Evolutionary conservation across 2,888 invertebrate species (phyloP), one percentile per base, ranked within the genome.

Genomic region (Mythimna ferrago): DNA sequence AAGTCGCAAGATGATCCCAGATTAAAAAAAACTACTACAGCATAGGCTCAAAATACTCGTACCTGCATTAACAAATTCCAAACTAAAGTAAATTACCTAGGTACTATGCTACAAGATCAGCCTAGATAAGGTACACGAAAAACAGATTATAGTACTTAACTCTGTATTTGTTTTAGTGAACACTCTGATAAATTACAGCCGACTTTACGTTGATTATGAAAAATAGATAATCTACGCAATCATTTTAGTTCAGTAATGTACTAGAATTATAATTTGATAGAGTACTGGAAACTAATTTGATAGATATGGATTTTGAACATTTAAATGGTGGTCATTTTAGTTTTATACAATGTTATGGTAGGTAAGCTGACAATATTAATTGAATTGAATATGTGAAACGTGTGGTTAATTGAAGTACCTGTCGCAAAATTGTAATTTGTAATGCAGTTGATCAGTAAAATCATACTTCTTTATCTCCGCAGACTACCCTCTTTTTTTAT

Each of bases 161-260:
- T 51, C 61, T 11, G 41, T 72, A 62, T 78, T 81, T 82, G 75
- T 79, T 81, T 82, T 78, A 78, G 62, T 71, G 82, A 81, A 64
- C 66, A 75, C 44, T 73, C 68, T 75, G 74, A 81, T 73, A 81
- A 73, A 81, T 84, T 67, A 71, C 73, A 66, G 7, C 32, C 41
- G 21, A 64, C 21, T 73, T 71, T 57, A 76, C 9, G 61, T 81
- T 81, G 77, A 83, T 79, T 76, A 81, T 73, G 83, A 84, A 74
- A 84, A 77, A 81, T 84, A 65, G 66, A 66, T 72, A 62, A 76
- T 75, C 69, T 41, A 73, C 60, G 73, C 69, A 71, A 75, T 75
- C 19, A 68, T 78, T 74, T 64, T 65, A 74, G 70, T 77, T 57
- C 41, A 60, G 66, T 76, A 71, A 77, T 67, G 62, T 67, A 61